Base-by-base conservation (phyloP, 92 coral and sea anemone genomes). In the Nematostella vectensis region DNA sequence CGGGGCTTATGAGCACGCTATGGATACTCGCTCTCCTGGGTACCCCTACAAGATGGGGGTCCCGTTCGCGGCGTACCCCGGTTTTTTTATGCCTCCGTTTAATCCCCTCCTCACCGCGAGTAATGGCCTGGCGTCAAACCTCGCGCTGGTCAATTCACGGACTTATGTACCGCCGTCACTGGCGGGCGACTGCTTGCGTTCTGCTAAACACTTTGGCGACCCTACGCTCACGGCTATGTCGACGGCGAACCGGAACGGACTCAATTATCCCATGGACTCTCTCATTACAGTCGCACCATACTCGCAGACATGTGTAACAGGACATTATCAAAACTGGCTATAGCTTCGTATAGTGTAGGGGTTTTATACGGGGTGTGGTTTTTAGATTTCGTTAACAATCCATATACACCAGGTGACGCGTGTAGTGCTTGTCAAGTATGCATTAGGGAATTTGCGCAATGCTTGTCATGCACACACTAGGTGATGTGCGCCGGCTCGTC, bases 261-360 rank as follows among this genome's bases (percentile, higher is more conserved):
- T 80, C 12, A 79, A 78, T 29, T 79, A 80, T 53, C 88, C 84
- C 1, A 58, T 80, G 1, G 99, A 93, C 54, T 77, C 96, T 4
- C 88, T 91, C 0, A 80, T 91, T 0, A 87, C 95, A 25, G 95
- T 93, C 44, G 96, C 99, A 4, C 99, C 99, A 0, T 93, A 86
- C 55, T 57, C 95, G 10, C 93, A 88, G 44, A 78, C 88, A 0
- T 79, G 89, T 30, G 88, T 82, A 26, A 68, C 93, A 3, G 99
- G 96, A 11, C 88, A 82, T 49, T 93, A 81, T 59, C 99, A 87
- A 58, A 85, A 76, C 75, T 85, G 95, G 95, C 59, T 80, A 57
- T 76, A 61, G 50, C 43, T 28, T 20, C 22, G 18, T 4, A 45
- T 36, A 36, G n/a, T n/a, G n/a, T n/a, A n/a, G n/a, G n/a, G n/a